Evolutionary conservation across 1,140 invertebrate species (phyloP), one percentile per base, ranked within the genome.

Genomic region (Drosophila saltans): DNA sequence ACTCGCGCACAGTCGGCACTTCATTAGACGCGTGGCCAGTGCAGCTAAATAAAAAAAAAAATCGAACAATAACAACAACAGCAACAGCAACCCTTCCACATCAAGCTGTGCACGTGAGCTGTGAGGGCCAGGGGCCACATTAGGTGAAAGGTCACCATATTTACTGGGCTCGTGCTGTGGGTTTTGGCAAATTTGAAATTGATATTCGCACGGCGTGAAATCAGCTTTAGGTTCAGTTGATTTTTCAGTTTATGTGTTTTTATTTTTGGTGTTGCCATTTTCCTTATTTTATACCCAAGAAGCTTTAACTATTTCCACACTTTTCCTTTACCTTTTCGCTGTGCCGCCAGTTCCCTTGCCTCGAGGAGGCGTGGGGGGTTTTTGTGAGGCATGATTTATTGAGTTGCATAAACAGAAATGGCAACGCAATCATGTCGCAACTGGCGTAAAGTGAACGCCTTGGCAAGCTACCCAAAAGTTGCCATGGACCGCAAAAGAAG

Each of bases 331-430:
- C 85, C 80, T 80, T 81, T 52, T 8, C 21, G 16, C 41, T 5
- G 21, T 9, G 21, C 7, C 33, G 6, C 21, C 6, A 64, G 66
- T 77, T 73, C 68, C 60, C 66, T 73, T 71, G 67, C 45, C 52
- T 59, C 40, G 52, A 21, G 41, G 33, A 59, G n/a, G 56, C 61
- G 67, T 74, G 88, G 64, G 59, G 2, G 33, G 33, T 36, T 36
- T 36, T 7, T 36, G 3, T 36, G 6, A 36, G 33, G 33, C 79
- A 80, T 91, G 89, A 91, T 91, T 91, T 91, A 91, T 91, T 90
- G 89, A 91, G 82, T 91, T 91, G 89, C 89, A 91, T 91, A 91
- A 91, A 91, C 84, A 91, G 80, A 90, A 91, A 91, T 80, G 89
- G 89, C 89, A 89, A 77, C 79, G 89, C 81, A 91, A 91, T 91